These are phyloP conservation scores for Emydoidea blandingii DNA, from an alignment of 2,797 vertebrate genomes.

Conservation along the genomic window DNA sequence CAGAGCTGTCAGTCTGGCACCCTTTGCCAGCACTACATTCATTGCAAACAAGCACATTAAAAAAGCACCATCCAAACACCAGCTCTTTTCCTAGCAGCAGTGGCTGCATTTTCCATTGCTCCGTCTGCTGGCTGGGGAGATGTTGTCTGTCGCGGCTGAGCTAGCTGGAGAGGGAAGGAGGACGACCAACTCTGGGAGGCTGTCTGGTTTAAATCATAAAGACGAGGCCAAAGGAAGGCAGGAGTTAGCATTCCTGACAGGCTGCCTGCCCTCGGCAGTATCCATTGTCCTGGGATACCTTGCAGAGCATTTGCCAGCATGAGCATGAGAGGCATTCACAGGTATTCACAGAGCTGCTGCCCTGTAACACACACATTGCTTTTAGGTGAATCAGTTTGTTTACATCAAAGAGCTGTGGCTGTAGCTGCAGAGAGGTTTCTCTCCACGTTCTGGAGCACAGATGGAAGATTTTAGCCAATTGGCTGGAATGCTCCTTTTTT, in stretches of 20 bases:
- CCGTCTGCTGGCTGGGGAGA: not conserved
- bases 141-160: not conserved
- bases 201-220: not conserved
- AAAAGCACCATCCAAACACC: not conserved
- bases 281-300: not conserved
- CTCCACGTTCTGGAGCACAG: not conserved
- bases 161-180: not conserved
- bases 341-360: not conserved
- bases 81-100: not conserved
- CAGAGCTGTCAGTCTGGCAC: not conserved
- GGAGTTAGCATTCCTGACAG: not conserved
- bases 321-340: not conserved
- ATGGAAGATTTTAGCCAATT: not conserved
- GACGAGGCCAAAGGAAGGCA: not conserved
- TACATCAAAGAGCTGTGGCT: not conserved
- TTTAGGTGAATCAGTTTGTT: rapidly evolving
- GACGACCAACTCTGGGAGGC: not conserved
- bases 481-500: not conserved
- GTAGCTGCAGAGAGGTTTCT: not conserved
- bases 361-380: no score
- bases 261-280: rapidly evolving
- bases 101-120: not conserved
- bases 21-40: not conserved
- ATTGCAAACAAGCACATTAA: not conserved
- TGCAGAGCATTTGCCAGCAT: not conserved